phyloP scores from a whole-genome alignment of 2,888 invertebrate genomes.

The Diloba caeruleocephala region DNA sequence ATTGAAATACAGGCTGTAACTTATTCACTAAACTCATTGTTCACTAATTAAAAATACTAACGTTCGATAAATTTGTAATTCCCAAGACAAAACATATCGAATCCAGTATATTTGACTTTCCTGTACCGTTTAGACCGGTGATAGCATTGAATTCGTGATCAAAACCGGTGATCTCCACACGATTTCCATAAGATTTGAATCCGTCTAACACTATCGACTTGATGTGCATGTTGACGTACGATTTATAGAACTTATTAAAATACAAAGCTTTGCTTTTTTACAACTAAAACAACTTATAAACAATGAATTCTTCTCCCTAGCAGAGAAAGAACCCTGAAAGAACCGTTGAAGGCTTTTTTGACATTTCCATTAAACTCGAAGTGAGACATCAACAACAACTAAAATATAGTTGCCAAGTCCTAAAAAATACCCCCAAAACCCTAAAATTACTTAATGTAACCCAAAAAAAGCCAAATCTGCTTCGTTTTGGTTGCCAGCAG shows the following conservation, averaged over 20 bases:
- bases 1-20: constrained; percentile 57
- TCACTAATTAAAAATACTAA: constrained; percentile 81
- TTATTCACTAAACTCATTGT: constrained; percentile 26
- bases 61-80: constrained; percentile 96
- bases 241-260: constrained; percentile 25
- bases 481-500: no score
- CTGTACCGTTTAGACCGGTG: constrained; percentile 99
- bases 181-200: constrained; percentile 98
- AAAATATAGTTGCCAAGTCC: no score
- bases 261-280: background rate
- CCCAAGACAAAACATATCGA: constrained; percentile 99
- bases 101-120: constrained; percentile 99
- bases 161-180: constrained; percentile 97
- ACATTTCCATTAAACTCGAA: no score
- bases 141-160: constrained; percentile 99
- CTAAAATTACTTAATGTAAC: no score
- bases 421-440: no score
- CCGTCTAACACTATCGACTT: constrained; percentile 98
- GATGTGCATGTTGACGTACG: constrained; percentile 92
- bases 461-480: no score
- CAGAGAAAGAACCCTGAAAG: no score
- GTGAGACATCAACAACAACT: no score
- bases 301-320: no score
- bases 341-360: no score
- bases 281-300: no score